These are phyloP conservation scores for Taphrorychus bicolor DNA, from an alignment of 2,888 invertebrate species.

Conservation along the genomic window DNA sequence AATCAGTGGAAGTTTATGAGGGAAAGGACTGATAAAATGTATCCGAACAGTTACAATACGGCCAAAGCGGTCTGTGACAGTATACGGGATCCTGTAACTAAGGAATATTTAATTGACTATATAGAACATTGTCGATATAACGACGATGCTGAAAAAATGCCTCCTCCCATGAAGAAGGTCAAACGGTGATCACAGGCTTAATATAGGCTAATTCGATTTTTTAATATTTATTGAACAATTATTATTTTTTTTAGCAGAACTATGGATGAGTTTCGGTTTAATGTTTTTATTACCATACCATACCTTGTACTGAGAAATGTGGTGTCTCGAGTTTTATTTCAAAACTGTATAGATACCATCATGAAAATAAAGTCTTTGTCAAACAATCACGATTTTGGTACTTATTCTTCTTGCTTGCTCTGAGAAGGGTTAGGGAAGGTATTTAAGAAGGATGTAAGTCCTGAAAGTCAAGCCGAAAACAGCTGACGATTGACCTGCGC, in stretches of 20 bases:
- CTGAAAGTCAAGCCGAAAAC: too few species aligned
- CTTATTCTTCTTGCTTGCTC: too few species aligned
- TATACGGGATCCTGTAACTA: constrained; percentile 85
- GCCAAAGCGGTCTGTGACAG: constrained; percentile 86
- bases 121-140: constrained; percentile 72
- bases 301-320: too few species aligned
- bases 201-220: neutral
- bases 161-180: constrained; percentile 68
- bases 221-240: neutral
- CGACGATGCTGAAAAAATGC: constrained; percentile 75
- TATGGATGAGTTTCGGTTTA: neutral
- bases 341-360: too few species aligned
- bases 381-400: too few species aligned
- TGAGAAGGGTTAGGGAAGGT: too few species aligned
- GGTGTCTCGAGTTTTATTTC: too few species aligned
- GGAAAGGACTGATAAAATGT: constrained; percentile 95
- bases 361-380: too few species aligned
- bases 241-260: neutral
- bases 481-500: too few species aligned
- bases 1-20: constrained; percentile 93
- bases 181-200: constrained; percentile 56
- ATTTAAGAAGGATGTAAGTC: too few species aligned
- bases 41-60: constrained; percentile 88
- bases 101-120: constrained; percentile 76
- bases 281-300: neutral